Evolutionary conservation across 53 echinoderm and acorn worm genomes (phyloP).

Genomic region (Patiria pectinifera): DNA sequence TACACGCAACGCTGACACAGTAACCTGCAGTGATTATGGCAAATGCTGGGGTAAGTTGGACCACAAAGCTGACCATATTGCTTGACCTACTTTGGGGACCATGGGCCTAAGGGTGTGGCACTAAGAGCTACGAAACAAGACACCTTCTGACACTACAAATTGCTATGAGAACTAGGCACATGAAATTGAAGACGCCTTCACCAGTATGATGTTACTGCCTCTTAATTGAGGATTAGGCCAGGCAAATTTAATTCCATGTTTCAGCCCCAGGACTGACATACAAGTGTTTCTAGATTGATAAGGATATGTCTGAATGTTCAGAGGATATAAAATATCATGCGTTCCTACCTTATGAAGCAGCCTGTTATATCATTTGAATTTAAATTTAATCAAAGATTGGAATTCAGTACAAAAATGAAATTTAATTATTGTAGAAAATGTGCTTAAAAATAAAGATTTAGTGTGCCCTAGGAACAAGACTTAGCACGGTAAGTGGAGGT

Average conservation of each 20-base stretch:
- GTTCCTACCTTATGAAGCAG: not conserved
- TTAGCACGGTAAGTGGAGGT: not conserved
- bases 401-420: not conserved
- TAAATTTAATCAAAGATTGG: not conserved
- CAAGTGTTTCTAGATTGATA: not conserved
- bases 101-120: constrained; percentile 42
- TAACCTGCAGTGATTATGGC: constrained; percentile 34
- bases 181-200: constrained; percentile 49
- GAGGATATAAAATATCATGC: not conserved
- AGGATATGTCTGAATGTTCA: not conserved
- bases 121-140: constrained; percentile 47
- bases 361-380: not conserved
- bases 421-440: not conserved
- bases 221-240: constrained; percentile 68
- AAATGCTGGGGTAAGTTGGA: not conserved
- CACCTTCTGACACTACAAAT: constrained; percentile 60
- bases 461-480: constrained; percentile 13
- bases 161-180: constrained; percentile 31
- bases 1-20: constrained; percentile 38
- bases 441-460: not conserved
- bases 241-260: constrained; percentile 42
- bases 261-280: not conserved
- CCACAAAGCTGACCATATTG: constrained; percentile 40
- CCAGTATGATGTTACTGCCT: constrained; percentile 61
- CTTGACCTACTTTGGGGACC: constrained; percentile 53